Evolutionary conservation across 2,888 invertebrate genomes (phyloP).

Genomic region (Bugulina stolonifera): DNA sequence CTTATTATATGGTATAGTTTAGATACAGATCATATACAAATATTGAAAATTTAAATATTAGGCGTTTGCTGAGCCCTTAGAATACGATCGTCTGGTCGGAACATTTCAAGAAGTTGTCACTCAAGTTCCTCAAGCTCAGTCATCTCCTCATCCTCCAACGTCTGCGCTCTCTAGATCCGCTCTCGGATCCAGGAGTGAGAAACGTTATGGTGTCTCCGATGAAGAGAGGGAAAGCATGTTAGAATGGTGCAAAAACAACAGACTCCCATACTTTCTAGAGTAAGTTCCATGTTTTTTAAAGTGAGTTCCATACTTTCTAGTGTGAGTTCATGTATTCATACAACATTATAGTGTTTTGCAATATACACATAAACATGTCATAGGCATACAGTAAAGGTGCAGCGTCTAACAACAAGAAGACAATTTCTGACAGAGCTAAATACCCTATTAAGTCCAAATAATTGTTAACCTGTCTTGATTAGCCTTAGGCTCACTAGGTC

Average conservation of each 20-base stretch:
- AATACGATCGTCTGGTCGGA: conserved; percentile 50
- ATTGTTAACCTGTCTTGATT: too few species aligned
- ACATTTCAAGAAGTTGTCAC: conserved; percentile 42
- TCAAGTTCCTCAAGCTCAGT: too few species aligned
- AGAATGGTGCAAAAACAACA: conserved; percentile 48
- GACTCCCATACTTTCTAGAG: conserved; percentile 50
- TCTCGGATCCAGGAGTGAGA: conserved; percentile 28
- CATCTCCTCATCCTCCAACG: neutral
- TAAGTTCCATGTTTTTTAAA: conserved; percentile 30
- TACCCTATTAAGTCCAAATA: too few species aligned
- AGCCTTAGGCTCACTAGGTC: too few species aligned
- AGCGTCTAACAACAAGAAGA: too few species aligned
- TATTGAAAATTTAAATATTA: conserved; percentile 32
- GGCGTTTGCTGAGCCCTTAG: conserved; percentile 50
- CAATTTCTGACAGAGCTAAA: too few species aligned
- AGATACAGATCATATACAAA: too few species aligned
- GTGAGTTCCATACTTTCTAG: neutral
- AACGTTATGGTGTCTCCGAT: conserved; percentile 49
- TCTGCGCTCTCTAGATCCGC: neutral
- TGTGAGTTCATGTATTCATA: too few species aligned
- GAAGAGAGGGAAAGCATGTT: conserved; percentile 47
- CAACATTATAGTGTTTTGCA: conserved; percentile 7
- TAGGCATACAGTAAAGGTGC: too few species aligned
- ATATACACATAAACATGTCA: too few species aligned
- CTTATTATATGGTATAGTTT: too few species aligned